Evolutionary conservation across 1,140 invertebrate genomes (phyloP).

Genomic region (Zaprionus nigranus): DNA sequence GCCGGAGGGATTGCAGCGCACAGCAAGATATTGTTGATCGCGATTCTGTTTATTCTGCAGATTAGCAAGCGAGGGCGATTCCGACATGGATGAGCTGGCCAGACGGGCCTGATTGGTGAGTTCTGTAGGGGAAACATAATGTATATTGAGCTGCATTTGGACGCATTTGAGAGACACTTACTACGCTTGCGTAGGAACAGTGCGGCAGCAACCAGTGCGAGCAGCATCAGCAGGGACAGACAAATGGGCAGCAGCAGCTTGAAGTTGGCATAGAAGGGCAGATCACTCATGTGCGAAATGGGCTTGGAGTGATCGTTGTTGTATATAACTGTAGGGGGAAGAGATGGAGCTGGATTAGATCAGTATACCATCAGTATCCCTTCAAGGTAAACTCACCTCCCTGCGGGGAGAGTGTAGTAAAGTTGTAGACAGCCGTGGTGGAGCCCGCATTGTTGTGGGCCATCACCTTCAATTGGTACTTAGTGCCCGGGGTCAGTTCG

Average conservation of each 20-base stretch:
- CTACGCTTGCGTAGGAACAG: slow-evolving; percentile 88
- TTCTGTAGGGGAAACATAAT: slow-evolving; percentile 44
- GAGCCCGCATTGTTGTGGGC: slow-evolving; percentile 97
- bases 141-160: background rate
- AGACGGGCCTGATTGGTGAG: slow-evolving; percentile 73
- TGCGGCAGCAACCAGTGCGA: slow-evolving; percentile 87
- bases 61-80: slow-evolving; percentile 90
- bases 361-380: too few relatives aligned
- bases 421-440: slow-evolving; percentile 94
- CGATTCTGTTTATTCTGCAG: slow-evolving; percentile 91
- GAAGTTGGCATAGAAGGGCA: slow-evolving; percentile 89
- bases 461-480: slow-evolving; percentile 94
- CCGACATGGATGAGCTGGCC: slow-evolving; percentile 84
- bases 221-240: slow-evolving; percentile 88
- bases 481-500: slow-evolving; percentile 93
- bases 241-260: slow-evolving; percentile 89
- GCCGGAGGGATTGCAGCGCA: slow-evolving; percentile 84
- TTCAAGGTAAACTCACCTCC: slow-evolving; percentile 86
- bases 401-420: slow-evolving; percentile 91
- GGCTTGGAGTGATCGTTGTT: slow-evolving; percentile 87
- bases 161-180: slow-evolving; percentile 85
- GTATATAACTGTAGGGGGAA: slow-evolving; percentile 77
- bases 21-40: slow-evolving; percentile 90
- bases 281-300: slow-evolving; percentile 86
- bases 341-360: slow-evolving; percentile 5